These are phyloP conservation scores for Naja naja DNA, from an alignment of 2,113 vertebrate species.

Conservation along the genomic window DNA sequence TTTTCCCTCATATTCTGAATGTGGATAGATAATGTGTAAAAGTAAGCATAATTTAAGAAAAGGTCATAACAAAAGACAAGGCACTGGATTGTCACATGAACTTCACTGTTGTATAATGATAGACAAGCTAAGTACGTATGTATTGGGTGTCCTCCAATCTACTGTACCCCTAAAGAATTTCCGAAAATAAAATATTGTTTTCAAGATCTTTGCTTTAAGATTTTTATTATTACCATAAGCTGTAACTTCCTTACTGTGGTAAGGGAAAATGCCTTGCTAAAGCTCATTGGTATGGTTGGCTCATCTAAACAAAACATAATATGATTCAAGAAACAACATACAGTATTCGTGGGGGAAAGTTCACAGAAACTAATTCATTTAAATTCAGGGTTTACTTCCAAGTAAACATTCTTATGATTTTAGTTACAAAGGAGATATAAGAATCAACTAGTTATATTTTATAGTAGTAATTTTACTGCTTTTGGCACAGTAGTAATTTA, in stretches of 20 bases:
- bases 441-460: neutral
- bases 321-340: neutral
- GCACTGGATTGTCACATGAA: neutral
- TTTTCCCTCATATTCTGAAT: neutral
- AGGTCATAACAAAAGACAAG: neutral
- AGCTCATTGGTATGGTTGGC: neutral
- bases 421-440: neutral
- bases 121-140: conserved; percentile 2
- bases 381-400: neutral
- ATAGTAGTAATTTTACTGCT: neutral
- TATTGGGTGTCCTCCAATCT: neutral
- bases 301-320: neutral
- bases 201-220: neutral
- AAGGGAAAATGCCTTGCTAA: neutral
- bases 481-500: neutral
- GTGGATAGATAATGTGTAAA: neutral
- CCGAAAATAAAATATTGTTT: conserved; percentile 18
- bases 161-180: conserved; percentile 5
- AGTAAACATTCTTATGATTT: neutral
- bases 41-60: neutral
- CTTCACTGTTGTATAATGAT: neutral
- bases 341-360: neutral
- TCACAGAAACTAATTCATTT: neutral
- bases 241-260: conserved; percentile 7
- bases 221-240: conserved; percentile 5